Base-by-base conservation (phyloP, 2,888 invertebrate species). In the Leptopilina syphax region DNA sequence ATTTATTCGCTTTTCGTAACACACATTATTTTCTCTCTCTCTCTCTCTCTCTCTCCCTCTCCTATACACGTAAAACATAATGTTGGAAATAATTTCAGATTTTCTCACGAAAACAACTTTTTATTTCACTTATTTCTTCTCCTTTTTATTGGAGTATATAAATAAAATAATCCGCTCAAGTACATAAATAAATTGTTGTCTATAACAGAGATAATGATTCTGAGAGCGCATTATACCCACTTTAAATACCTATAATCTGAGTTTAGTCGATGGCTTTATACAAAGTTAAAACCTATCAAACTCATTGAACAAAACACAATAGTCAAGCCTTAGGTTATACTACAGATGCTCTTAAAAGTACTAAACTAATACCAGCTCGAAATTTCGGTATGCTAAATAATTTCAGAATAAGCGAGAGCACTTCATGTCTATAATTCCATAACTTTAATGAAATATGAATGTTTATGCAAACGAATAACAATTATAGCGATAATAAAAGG, bases 111-210 rank as follows among this genome's bases (percentile, higher is more conserved):
- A 44, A 44, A 44, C 8, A 44, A 8, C 8, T 44, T 44, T 3
- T 8, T 44, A 44, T 44, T 44, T 44, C 44, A 34, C 47, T 47
- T 10, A 50, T 50, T 50, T 50, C 10, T 50, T 50, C 44, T 50
- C 10, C 10, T 50, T 50, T 50, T 47, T 9, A 9, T 47, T 50
- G 10, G 12, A 12, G 50, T 44, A 44, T 44, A 50, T 10, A 10
- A 50, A 50, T 12, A 50, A 50, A 50, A 50, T 50, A 50, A 50
- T 50, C 50, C 50, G 9, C 12, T 10, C 3, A 50, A 50, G 50
- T 50, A 50, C 12, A 50, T 60, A 60, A 13, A 93, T 27, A 65
- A 27, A 65, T 34, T 66, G 41, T 66, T n/a, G 27, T n/a, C 66
- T 66, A 27, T 65, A 65, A 63, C 6, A 66, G 66, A 34, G 65